Base-by-base conservation (phyloP, 2,888 invertebrate species). In the Cordylochernes scorpioides region DNA sequence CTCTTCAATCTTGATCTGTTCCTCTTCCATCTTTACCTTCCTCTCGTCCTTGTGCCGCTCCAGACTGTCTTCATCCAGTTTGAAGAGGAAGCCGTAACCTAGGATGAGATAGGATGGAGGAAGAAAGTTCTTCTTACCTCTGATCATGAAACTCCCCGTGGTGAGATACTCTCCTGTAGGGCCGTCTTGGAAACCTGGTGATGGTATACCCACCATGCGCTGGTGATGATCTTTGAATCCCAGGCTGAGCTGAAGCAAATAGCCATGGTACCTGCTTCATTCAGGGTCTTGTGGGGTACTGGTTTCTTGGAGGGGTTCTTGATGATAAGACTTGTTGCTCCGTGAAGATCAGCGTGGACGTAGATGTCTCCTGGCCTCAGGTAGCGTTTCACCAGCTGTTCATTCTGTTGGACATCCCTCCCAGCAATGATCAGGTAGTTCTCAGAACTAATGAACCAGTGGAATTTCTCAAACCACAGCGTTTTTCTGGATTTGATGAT, bases 381-480 rank as follows among this genome's bases (percentile, higher is more conserved):
- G 57, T 82, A 75, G 28, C 80, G 65, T 57, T 94, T 97, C n/a
- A 94, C 94, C 30, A 99, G 66, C 31, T 94, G 48, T 56, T 99
- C 97, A 56, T 99, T 99, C 54, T 99, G 97, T 43, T 88, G 88
- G 41, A 84, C 78, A 59, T 97, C 97, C 40, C 91, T 64, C 1
- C 91, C 91, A 26, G 74, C 94, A 49, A 97, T 80, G 19, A 97
- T 68, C 25, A 65, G 44, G 43, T 58, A 62, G 40, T 91, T 91
- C 55, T 99, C 97, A 0, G 82, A 77, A 17, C 80, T 82, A 39
- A 99, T 75, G 51, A 94, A 97, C 94, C 94, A 97, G 51, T 68
- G 74, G 57, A 97, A 97, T 55, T 97, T 97, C 58, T 99, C 97
- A 60, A 99, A 97, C 97, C 97, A 97, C 55, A 74, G 84, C 0